Percentiles rank a stretch among this genome's conserved stretches.
Conservation (phyloP, 92 coral and sea anemone species). For the Porites cylindrica region DNA sequence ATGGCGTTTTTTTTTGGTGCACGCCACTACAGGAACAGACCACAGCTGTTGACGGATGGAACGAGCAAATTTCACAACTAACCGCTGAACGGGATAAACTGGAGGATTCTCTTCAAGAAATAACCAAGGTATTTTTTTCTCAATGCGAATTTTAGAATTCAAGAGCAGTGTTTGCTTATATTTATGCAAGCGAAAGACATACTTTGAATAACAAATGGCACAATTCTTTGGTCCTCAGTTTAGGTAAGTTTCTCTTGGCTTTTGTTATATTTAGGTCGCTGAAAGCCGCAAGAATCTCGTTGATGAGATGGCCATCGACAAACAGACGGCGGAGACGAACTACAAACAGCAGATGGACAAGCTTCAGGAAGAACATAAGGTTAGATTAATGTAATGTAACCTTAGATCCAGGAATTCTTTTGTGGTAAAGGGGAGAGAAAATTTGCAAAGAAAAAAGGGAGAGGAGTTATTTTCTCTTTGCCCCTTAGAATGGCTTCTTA, state of each 20-base stretch:
- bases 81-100: constrained; percentile 80
- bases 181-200: too few relatives aligned
- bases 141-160: neutral
- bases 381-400: neutral
- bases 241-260: neutral
- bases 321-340: constrained; percentile 78
- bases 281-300: constrained; percentile 89
- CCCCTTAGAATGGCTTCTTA: too few relatives aligned
- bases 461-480: too few relatives aligned
- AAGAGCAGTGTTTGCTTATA: neutral
- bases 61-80: constrained; percentile 76
- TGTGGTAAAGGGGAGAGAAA: too few relatives aligned
- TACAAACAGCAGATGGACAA: constrained; percentile 88
- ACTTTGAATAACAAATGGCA: too few relatives aligned
- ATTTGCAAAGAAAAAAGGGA: too few relatives aligned
- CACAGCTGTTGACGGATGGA: constrained; percentile 79
- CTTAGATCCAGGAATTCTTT: neutral
- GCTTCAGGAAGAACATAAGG: constrained; percentile 92
- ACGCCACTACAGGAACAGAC: constrained; percentile 67
- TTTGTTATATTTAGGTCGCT: constrained; percentile 73
- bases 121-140: constrained; percentile 60
- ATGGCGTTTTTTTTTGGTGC: neutral
- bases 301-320: constrained; percentile 94
- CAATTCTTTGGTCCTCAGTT: too few relatives aligned
- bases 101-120: constrained; percentile 63